A percentile compares a stretch with the other conserved stretches of the same genome.
These are phyloP conservation scores for Mormyrops attenuatus DNA, from an alignment of 2,797 vertebrate species.

Conservation along the genomic window DNA sequence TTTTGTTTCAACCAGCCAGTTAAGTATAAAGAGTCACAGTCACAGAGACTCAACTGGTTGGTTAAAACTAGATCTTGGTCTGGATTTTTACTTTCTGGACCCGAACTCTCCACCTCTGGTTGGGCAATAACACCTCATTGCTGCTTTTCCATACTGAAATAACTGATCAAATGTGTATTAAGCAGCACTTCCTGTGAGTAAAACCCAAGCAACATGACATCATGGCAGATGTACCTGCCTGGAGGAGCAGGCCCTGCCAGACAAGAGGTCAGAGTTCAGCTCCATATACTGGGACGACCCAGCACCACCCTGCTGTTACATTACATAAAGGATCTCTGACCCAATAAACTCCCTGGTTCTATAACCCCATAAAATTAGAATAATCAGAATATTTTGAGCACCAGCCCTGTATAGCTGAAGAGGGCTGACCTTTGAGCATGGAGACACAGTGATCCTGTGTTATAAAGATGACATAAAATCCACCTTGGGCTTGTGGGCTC, in stretches of 20 bases:
- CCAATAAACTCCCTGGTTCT: constrained; percentile 1
- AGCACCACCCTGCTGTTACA: background rate
- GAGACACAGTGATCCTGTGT: background rate
- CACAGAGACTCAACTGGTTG: background rate
- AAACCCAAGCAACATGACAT: background rate
- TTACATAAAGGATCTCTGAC: background rate
- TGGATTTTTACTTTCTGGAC: background rate
- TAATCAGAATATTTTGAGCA: background rate
- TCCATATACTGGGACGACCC: background rate
- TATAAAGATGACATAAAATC: background rate
- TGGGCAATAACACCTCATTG: background rate
- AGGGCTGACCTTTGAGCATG: constrained; percentile 6
- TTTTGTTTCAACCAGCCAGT: background rate
- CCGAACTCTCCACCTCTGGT: background rate
- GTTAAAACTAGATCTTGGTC: background rate
- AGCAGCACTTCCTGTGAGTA: background rate
- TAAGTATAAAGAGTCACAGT: background rate
- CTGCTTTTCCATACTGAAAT: background rate
- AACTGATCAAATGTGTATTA: background rate
- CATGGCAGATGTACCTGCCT: background rate
- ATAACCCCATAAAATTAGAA: constrained; percentile 12
- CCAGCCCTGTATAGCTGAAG: background rate
- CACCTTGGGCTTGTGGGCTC: background rate
- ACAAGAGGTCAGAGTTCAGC: constrained; percentile 6
- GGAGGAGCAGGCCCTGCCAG: background rate